Conservation (phyloP, 2,113 vertebrate species). For the Spilogale gracilis region DNA sequence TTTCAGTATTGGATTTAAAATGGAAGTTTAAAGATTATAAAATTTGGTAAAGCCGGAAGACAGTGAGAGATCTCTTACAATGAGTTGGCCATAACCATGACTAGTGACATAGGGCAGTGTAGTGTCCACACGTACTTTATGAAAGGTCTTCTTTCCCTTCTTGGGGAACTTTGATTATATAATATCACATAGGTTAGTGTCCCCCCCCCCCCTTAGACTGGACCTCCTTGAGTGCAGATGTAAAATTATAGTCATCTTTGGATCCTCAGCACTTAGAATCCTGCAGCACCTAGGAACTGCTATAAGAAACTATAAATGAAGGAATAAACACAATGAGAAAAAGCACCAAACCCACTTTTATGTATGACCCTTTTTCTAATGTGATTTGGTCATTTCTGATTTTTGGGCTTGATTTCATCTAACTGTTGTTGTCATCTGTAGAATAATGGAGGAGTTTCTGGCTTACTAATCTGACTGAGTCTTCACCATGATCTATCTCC, state of each 20-base stretch:
- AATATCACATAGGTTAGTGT: background rate
- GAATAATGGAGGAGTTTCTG: background rate
- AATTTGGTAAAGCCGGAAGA: background rate
- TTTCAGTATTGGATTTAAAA: background rate
- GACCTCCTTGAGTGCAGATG: background rate
- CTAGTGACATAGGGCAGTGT: rapidly evolving
- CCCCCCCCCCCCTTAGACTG: no score
- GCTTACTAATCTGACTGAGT: background rate
- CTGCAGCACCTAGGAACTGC: background rate
- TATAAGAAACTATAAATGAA: background rate
- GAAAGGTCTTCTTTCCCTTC: background rate
- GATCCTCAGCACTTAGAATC: background rate
- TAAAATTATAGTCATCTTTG: background rate
- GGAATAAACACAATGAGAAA: background rate
- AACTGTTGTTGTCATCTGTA: background rate
- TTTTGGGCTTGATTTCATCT: background rate
- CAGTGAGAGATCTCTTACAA: background rate
- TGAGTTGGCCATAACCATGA: background rate
- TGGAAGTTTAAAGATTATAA: background rate
- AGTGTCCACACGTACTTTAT: background rate
- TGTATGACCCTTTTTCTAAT: background rate
- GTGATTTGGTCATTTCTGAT: background rate
- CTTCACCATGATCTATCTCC: background rate
- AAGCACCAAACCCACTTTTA: background rate
- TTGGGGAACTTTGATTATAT: background rate